Evolutionary conservation across 2,888 invertebrate genomes (phyloP), one percentile per base, ranked within the genome.

Genomic region (Agrilus cyanescens): DNA sequence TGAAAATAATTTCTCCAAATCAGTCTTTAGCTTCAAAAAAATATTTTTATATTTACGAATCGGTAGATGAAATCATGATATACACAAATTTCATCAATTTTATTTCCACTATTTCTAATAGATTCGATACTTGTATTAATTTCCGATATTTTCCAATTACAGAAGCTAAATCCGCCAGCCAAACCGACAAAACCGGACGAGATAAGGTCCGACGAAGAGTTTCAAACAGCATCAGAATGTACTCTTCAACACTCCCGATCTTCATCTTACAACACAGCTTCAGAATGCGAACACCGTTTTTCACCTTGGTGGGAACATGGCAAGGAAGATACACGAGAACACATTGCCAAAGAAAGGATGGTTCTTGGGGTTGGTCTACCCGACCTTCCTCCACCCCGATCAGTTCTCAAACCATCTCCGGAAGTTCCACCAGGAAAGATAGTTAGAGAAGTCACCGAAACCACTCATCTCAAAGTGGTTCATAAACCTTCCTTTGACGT

Each of bases 201-300:
- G 49, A 56, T 66, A 29, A 69, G 65, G 53, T 66, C 70, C 2
- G 76, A 76, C 45, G 79, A 78, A 47, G 77, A 77, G 45, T 81
- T 80, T 60, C 70, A 74, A 29, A 80, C 81, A 3, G 80, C 80
- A 12, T 81, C 81, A 1, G 81, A 82, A 54, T 77, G 77, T 53
- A 78, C 80, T 35, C 72, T 75, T 4, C 78, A 78, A 20, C 78
- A 75, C 45, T 80, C 80, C 5, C 68, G 78, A 43, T 79, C 79
- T 20, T 80, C 78, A 14, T 80, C 80, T 2, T 80, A 79, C 62
- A 78, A 78, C 55, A 80, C 79, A 1, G 79, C 78, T 10, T 80
- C 79, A 1, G 78, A 78, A 58, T 77, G 75, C 50, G 78, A 78
- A 45, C 69, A 70, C 32, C 56, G 60, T 25, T 72, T 70, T 42